Percentiles rank a stretch among this genome's conserved stretches.
phyloP scores from a whole-genome alignment of 2,113 vertebrate species.

The Fregata magnificens region DNA sequence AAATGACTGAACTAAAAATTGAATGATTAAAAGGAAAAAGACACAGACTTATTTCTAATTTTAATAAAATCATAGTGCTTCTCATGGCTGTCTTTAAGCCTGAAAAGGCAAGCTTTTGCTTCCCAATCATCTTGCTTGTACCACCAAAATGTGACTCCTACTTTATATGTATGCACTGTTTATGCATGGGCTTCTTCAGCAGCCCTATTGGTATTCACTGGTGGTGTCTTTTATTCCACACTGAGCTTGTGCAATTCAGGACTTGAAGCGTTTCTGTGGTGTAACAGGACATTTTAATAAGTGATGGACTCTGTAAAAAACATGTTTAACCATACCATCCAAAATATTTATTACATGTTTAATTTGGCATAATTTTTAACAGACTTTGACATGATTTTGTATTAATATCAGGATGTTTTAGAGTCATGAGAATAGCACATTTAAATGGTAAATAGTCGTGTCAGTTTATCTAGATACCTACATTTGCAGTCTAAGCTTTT shows the following conservation, averaged over 20 bases:
- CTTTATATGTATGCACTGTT: background rate
- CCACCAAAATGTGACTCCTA: background rate
- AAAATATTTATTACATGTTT: background rate
- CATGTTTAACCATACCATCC: background rate
- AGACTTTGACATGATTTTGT: background rate
- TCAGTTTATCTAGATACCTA: background rate
- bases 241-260: background rate
- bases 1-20: background rate
- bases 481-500: background rate
- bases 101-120: background rate
- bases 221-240: background rate
- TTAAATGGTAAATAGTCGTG: background rate
- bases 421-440: background rate
- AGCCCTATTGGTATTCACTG: background rate
- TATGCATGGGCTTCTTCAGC: background rate
- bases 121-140: background rate
- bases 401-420: background rate
- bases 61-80: background rate
- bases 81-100: background rate
- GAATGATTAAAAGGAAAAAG: slow-evolving; percentile 2
- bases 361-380: background rate
- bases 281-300: background rate
- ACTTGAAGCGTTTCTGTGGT: background rate
- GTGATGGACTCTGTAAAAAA: background rate
- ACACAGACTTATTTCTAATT: background rate